Conservation (phyloP, 2,113 vertebrate species). For the Dicentrarchus labrax region DNA sequence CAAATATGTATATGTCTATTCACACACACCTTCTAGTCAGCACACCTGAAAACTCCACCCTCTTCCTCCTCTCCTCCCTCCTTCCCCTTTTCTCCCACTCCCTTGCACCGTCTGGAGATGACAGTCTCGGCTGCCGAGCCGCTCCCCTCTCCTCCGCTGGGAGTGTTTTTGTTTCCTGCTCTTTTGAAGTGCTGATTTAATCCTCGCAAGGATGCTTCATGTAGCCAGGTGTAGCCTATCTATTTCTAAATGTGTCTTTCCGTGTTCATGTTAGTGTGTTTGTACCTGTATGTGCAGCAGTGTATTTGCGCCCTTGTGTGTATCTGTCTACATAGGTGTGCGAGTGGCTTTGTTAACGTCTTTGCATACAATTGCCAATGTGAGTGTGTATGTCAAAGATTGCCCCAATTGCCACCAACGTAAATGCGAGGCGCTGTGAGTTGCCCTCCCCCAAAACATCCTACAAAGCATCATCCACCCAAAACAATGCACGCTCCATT, state of each 20-base stretch:
- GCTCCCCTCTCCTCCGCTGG: constrained; percentile 78
- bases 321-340: constrained; percentile 50
- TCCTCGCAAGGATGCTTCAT: constrained; percentile 79
- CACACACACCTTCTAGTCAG: constrained; percentile 52
- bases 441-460: constrained; percentile 80
- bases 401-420: constrained; percentile 73
- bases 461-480: constrained; percentile 79
- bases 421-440: constrained; percentile 64
- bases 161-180: constrained; percentile 82
- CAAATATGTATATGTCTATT: constrained; percentile 14
- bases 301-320: constrained; percentile 39
- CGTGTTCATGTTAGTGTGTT: constrained; percentile 48
- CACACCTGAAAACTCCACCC: constrained; percentile 78
- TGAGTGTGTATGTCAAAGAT: constrained; percentile 74
- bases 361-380: constrained; percentile 59
- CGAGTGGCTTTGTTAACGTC: constrained; percentile 66
- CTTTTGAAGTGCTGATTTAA: constrained; percentile 88
- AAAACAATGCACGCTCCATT: constrained; percentile 75
- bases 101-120: constrained; percentile 72
- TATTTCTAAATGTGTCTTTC: constrained; percentile 70
- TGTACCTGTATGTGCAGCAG: constrained; percentile 41
- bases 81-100: constrained; percentile 44
- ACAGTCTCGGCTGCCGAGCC: constrained; percentile 75
- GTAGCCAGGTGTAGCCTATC: constrained; percentile 81
- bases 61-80: constrained; percentile 50